A percentile compares a stretch with the other conserved stretches of the same genome.
phyloP scores from a whole-genome alignment of 2,113 vertebrate species.

The Talpa occidentalis region DNA sequence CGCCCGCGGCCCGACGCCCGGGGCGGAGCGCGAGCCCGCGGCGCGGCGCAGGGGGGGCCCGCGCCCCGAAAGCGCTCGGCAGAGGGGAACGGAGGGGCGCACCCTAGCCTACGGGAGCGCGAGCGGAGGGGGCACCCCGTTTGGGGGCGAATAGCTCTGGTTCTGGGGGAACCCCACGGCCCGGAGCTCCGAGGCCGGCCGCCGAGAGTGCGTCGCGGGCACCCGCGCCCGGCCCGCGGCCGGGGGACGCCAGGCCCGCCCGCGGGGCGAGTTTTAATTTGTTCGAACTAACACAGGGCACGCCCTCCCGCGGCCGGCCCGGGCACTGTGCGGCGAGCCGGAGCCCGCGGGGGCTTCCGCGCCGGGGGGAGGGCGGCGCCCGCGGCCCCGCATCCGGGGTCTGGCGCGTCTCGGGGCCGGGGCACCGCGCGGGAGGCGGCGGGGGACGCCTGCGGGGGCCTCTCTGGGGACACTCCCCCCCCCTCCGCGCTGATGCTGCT shows the following conservation, averaged over 20 bases:
- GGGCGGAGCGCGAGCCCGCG: slow-evolving; percentile 15
- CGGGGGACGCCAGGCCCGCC: not conserved
- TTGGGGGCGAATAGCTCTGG: not conserved
- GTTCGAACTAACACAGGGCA: slow-evolving; percentile 89
- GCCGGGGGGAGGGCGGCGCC: not conserved
- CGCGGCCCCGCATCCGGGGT: too few species aligned
- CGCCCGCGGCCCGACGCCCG: not conserved
- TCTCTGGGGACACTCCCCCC: not conserved
- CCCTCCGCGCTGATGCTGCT: not conserved
- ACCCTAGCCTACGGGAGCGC: slow-evolving; percentile 63
- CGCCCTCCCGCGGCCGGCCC: slow-evolving; percentile 88
- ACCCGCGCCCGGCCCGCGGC: not conserved
- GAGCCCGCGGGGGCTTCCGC: slow-evolving; percentile 54
- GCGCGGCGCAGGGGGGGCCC: not conserved
- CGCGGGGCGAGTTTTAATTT: slow-evolving; percentile 81
- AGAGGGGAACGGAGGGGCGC: slow-evolving; percentile 70
- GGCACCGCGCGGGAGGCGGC: not conserved
- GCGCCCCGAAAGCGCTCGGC: not conserved
- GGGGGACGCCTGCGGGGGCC: not conserved
- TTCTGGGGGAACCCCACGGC: too few species aligned
- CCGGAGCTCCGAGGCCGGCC: not conserved
- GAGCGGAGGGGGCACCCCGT: slow-evolving; percentile 81
- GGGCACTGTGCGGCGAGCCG: slow-evolving; percentile 53
- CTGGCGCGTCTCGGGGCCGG: not conserved
- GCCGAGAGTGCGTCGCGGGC: slow-evolving; percentile 25